Evolutionary conservation across 2,888 invertebrate species (phyloP), one percentile per base, ranked within the genome.

Genomic region (Lepidochitona cinerea): DNA sequence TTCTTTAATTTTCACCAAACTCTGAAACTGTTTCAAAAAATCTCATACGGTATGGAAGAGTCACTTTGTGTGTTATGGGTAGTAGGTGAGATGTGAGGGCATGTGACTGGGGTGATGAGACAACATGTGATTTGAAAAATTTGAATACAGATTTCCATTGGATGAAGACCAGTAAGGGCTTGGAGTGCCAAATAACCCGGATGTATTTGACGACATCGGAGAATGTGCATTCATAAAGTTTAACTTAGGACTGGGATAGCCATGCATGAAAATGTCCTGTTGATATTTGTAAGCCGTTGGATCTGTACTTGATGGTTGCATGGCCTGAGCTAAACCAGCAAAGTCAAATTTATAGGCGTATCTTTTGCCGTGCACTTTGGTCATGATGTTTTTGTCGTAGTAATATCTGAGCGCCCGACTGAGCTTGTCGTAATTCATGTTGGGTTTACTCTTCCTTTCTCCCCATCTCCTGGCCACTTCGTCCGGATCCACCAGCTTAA

Each of bases 361-460:
- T 0, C 98, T 93, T 91, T 98, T 98, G 72, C 98, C 98, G 90
- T 97, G 98, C 9, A 98, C 97, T 93, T 98, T 98, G 80, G 95
- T 97, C 97, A 98, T 98, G 83, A 98, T 98, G 89, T 97, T 98
- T 92, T 98, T 98, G 92, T 98, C 98, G 92, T 98, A 98, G 92
- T 98, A 98, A 91, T 98, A 98, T 95, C 96, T 94, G 81, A 96
- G 93, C 71, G 97, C 97, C 79, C 97, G 93, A 83, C 96, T 96
- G 85, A 98, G 94, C 92, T 98, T 98, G 93, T 98, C 97, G 92
- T 98, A 98, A 93, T 98, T 98, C 97, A 98, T 98, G 92, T 97
- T 97, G 83, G 97, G 97, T 90, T 97, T 97, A 90, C 96, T 96
- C 92, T 98, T 97, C 86, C 97, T 93, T 87, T 96, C 96, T 84